These are phyloP conservation scores for Dicyrtomina minuta DNA, from an alignment of 2,888 invertebrate genomes.

Conservation along the genomic window DNA sequence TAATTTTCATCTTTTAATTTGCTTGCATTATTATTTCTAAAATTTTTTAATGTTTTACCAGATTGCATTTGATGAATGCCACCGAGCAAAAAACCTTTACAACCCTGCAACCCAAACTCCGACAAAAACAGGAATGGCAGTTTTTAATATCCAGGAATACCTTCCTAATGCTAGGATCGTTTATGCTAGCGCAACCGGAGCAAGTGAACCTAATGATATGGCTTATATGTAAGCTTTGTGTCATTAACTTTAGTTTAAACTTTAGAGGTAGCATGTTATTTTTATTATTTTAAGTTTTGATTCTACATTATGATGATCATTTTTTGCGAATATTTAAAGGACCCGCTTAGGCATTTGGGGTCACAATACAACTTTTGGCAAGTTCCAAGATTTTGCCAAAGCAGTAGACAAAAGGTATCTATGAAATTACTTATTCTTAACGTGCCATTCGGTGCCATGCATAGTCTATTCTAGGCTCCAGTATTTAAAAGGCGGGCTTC, in stretches of 20 bases:
- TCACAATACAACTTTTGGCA: constrained; percentile 89
- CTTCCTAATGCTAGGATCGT: constrained; percentile 90
- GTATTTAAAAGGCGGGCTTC: not conserved
- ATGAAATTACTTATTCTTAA: not conserved
- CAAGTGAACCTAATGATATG: constrained; percentile 98
- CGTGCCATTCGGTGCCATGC: not conserved
- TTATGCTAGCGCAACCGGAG: constrained; percentile 95
- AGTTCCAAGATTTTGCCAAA: constrained; percentile 91
- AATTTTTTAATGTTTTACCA: constrained; percentile 56
- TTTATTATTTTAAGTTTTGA: constrained; percentile 95
- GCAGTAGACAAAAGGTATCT: constrained; percentile 88
- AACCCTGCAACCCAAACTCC: constrained; percentile 95
- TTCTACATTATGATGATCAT: too few relatives aligned
- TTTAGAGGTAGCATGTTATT: too few relatives aligned
- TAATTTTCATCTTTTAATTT: not conserved
- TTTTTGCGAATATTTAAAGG: too few relatives aligned
- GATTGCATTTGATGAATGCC: constrained; percentile 98
- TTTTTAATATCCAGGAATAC: constrained; percentile 90
- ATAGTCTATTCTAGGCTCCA: too few relatives aligned
- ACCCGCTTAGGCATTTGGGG: constrained; percentile 98
- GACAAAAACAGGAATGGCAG: constrained; percentile 93
- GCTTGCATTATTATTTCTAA: not conserved
- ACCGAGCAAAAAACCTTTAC: constrained; percentile 97
- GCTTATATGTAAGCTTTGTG: constrained; percentile 94
- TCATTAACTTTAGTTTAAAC: too few relatives aligned